A percentile compares a stretch with the other conserved stretches of the same genome.
phyloP scores from a whole-genome alignment of 2,113 vertebrate species.

The Trematocara stigmaticum region DNA sequence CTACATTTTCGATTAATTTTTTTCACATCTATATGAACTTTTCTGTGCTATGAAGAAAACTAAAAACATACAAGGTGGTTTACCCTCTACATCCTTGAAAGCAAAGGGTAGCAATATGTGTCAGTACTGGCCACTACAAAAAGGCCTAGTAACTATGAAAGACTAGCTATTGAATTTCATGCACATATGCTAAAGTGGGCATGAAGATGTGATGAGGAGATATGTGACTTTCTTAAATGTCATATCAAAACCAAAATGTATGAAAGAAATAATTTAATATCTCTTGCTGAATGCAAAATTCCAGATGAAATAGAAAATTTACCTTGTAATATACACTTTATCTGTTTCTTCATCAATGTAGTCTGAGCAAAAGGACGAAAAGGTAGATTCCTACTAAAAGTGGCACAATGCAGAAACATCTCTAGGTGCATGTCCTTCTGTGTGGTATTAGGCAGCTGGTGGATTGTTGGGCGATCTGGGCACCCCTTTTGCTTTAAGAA shows the following conservation, averaged over 20 bases:
- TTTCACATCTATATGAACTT: background rate
- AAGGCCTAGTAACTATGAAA: background rate
- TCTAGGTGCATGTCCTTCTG: background rate
- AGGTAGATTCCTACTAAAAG: background rate
- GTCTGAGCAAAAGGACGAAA: background rate
- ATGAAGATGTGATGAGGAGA: background rate
- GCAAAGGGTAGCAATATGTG: background rate
- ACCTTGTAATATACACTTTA: background rate
- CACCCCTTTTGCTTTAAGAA: background rate
- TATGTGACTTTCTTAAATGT: background rate
- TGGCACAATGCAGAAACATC: background rate
- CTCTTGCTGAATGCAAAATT: background rate
- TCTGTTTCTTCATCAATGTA: background rate
- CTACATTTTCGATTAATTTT: background rate
- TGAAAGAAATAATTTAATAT: background rate
- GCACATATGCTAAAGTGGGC: background rate
- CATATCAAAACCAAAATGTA: background rate
- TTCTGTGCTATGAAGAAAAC: background rate
- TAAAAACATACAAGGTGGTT: background rate
- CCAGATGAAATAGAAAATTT: background rate
- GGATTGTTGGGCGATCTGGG: background rate
- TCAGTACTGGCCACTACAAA: background rate
- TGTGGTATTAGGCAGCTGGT: background rate
- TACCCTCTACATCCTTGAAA: background rate
- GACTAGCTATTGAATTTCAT: background rate